phyloP scores from a whole-genome alignment of 2,888 invertebrate genomes.

The Machimus atricapillus region DNA sequence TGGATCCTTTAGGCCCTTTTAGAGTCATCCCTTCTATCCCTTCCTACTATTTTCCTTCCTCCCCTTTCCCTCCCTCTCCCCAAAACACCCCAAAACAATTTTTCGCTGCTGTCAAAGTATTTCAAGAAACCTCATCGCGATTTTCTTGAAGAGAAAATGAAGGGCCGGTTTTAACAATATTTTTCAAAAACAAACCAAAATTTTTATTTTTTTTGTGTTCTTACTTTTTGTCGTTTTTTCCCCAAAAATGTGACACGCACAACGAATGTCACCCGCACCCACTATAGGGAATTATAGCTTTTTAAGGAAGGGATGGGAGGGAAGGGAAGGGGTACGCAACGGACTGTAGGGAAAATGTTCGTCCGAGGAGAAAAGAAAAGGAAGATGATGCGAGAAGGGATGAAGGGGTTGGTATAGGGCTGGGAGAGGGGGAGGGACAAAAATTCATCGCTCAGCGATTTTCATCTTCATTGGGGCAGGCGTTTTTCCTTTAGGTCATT shows the following conservation, averaged over 20 bases:
- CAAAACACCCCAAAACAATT: not conserved
- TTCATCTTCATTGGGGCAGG: not conserved
- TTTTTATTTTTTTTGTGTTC: not conserved
- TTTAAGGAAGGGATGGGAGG: not conserved
- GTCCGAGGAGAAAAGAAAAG: not conserved
- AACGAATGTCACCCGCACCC: not conserved
- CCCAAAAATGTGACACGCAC: not conserved
- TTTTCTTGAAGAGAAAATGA: not conserved
- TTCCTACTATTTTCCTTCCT: not conserved
- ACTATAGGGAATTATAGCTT: not conserved
- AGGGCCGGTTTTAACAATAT: not conserved
- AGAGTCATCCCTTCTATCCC: no score
- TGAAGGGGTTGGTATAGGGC: no score
- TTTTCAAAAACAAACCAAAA: not conserved
- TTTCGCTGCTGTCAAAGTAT: not conserved
- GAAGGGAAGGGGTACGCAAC: not conserved
- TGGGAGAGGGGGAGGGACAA: no score
- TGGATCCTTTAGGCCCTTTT: not conserved
- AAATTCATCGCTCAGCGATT: not conserved
- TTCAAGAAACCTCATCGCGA: not conserved
- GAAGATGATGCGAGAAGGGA: not conserved
- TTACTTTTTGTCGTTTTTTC: not conserved
- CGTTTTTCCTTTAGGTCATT: not conserved
- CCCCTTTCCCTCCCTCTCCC: not conserved
- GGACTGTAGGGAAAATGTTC: not conserved